Evolutionary conservation across 2,797 vertebrate species (phyloP), one percentile per base, ranked within the genome.

Genomic region (Sebastes glaucus): DNA sequence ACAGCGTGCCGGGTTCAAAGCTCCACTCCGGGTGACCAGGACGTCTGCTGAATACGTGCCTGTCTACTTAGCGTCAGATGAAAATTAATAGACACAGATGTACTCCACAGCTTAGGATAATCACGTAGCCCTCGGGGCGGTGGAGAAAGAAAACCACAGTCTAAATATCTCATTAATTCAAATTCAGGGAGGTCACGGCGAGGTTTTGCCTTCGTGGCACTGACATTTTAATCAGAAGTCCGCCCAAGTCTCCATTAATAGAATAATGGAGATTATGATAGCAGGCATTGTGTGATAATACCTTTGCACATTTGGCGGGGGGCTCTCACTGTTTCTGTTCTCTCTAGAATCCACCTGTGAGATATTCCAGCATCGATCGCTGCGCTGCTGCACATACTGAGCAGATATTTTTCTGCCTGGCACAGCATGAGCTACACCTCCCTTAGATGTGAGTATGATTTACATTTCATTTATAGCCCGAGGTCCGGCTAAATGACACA

Each of bases 91-190:
- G 90, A 93, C 94, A 87, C 85, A 88, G 88, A 93, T 91, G 87
- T 85, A 90, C 86, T 85, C 73, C 77, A 78, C 85, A 77, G 89
- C 88, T 94, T 90, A 90, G 88, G 84, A 92, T 94, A 92, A 93
- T 94, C 92, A 85, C 14, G 33, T 25, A 77, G 86, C 85, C 91
- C 90, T 83, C 18, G 57, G 89, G 90, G 89, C 82, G 67, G 74
- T 13, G 30, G 52, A 75, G 64, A 83, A 84, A 87, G 82, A 90
- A 91, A 93, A 88, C 77, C 81, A 71, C 82, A 66, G 83, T 88
- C 93, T 92, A 92, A 93, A 95, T 92, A 92, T 93, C 89, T 93
- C 91, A 93, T 95, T 94, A 93, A 93, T 93, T 93, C 85, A 89
- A 86, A 91, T 92, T 91, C 88, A 65, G 74, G 66, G 83, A 87